Evolutionary conservation across 2,113 vertebrate genomes (phyloP), one percentile per base, ranked within the genome.

Genomic region (Ceyx melanurus): DNA sequence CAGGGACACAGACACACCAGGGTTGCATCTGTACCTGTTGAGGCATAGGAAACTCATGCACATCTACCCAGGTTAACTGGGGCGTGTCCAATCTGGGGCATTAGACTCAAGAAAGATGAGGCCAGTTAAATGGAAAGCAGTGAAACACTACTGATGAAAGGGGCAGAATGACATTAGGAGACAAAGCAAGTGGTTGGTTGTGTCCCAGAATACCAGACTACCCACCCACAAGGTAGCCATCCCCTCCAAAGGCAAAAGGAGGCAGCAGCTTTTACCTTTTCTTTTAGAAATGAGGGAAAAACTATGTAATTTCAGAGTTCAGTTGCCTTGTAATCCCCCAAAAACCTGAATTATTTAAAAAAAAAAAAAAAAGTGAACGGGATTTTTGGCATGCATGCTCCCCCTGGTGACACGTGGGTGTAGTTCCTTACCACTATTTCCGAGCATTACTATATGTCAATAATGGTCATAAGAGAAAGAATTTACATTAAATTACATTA

Each of bases 321-420:
- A 8, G 3, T 26, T 48, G 62, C 73, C 37, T 51, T 20, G n/a
- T 19, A 33, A 43, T 35, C 46, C 13, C 15, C 45, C 35, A 35
- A 48, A 23, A 83, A 74, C 14, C 2, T 0, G 26, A 77, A 73
- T 17, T 66, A 35, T 71, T 82, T 9, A 28, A 58, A 35, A 19
- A 40, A 35, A 51, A 37, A 37, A 37, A 35, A 19, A 40, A 35
- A 51, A 53, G 15, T 19, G 19, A 20, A 29, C 22, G 53, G 14
- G 29, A 71, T 93, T 95, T 95, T 57, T 93, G 86, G 86, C 89
- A 17, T 6, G 23, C 70, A 58, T 42, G 96, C 97, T 82, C 97
- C 97, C 97, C 91, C 97, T 97, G 94, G 92, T 93, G 97, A 89
- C 75, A 43, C 1, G 3, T 1, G 37, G 13, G 5, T 40, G 43